phyloP scores from a whole-genome alignment of 2,888 invertebrate genomes.

The Acrobasis repandana region DNA sequence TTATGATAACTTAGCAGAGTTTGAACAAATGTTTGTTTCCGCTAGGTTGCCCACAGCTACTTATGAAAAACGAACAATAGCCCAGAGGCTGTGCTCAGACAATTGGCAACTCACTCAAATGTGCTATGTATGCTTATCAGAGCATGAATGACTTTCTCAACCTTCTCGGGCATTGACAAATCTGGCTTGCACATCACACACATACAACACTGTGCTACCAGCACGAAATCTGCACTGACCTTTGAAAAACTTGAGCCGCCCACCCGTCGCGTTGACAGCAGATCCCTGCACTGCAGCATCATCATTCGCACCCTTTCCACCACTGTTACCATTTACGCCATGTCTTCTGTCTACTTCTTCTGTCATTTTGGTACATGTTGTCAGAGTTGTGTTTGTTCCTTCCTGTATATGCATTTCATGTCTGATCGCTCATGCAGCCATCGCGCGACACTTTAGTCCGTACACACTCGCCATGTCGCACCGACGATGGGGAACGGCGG shows the following conservation, averaged over 20 bases:
- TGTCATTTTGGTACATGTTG: conserved; percentile 87
- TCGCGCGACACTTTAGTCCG: conserved; percentile 76
- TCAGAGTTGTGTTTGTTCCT: conserved; percentile 86
- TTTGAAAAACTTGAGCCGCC: conserved; percentile 91
- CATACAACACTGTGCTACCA: neutral
- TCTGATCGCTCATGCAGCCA: conserved; percentile 79
- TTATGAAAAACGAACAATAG: conserved; percentile 76
- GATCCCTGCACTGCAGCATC: conserved; percentile 74
- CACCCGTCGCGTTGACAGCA: conserved; percentile 83
- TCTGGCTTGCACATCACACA: neutral
- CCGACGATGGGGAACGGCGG: conserved; percentile 57
- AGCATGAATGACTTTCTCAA: conserved; percentile 82
- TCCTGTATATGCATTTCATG: conserved; percentile 87
- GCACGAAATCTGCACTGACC: conserved; percentile 68
- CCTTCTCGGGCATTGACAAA: conserved; percentile 48
- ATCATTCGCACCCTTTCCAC: conserved; percentile 79
- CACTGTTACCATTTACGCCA: conserved; percentile 88
- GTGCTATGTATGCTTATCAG: conserved; percentile 73
- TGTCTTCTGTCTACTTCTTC: conserved; percentile 87
- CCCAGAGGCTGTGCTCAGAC: conserved; percentile 66
- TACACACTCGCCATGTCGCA: conserved; percentile 75
- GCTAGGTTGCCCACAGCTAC: conserved; percentile 57
- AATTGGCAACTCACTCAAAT: conserved; percentile 70
- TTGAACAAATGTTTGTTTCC: conserved; percentile 50
- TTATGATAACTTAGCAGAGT: neutral